Evolutionary conservation across 92 coral and sea anemone genomes (phyloP), one percentile per base, ranked within the genome.

Genomic region (Actinostola sp.): DNA sequence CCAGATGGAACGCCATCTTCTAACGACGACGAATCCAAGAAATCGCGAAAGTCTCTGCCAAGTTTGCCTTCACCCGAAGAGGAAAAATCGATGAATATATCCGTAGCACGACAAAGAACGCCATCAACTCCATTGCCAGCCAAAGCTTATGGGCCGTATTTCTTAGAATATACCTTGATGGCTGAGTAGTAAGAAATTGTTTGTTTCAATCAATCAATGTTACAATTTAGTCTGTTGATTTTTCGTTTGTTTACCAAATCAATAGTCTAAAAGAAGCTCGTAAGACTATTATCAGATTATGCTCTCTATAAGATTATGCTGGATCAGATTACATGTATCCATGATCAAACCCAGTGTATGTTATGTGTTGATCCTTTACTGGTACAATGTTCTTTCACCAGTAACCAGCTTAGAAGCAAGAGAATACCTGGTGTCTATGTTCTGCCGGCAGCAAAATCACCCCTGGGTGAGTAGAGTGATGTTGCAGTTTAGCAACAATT

Each of bases 371-470:
- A n/a, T n/a, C 45, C 14, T 39, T 39, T 45, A 32, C 29, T 30
- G 30, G 0, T 54, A 27, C 23, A 34, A 44, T 38, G 27, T 34
- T 16, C 29, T 24, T 10, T 77, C 24, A 36, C 6, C 66, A 94
- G 98, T 71, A 94, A 91, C 77, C 92, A 85, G 69, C 84, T 94
- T 7, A 82, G 91, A 78, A 85, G 87, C 54, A 88, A 91, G 61
- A 88, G 93, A 75, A 67, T 94, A 21, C 98, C 98, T 2, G 98
- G 98, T 61, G 92, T 94, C 61, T 94, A 94, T 77, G 98, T 94
- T 23, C 89, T 94, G 24, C 98, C 98, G 56, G 98, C 97, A 12
- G 98, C 98, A 50, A 91, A 81, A 66, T 85, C 98, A 31, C 95
- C 98, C 48, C 61, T 91, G 2, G 79, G 98, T 94, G 35, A 91